Evolutionary conservation across 2,888 invertebrate species (phyloP), one percentile per base, ranked within the genome.

Genomic region (Melanophora roralis): DNA sequence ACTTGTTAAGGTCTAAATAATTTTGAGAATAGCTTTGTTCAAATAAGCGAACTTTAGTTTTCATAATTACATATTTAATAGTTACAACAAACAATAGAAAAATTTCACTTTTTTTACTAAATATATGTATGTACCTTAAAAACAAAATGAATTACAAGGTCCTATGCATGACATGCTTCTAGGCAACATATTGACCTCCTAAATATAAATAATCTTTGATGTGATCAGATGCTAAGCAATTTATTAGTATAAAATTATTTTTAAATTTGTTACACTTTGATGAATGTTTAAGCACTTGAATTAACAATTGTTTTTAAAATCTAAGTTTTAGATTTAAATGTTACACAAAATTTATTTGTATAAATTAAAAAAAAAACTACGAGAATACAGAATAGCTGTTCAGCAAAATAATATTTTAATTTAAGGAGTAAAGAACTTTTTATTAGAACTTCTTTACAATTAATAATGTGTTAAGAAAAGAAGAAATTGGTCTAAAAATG

Each of bases 1-100:
- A 7, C 49, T 72, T 78, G 81, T 81, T 82, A 72, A 51, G 78
- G 71, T 82, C 76, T 82, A 62, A 74, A 78, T 81, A 72, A 74
- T 74, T 75, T 81, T 62, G 78, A 76, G 78, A 78, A 78, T 68
- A 72, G 23, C 55, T 69, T 78, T 45, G 19, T 21, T n/a, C n/a
- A 59, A 32, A 68, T 57, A 62, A 55, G 51, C 21, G 43, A 14
- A 40, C n/a, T 34, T 32, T 34, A 11, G 12, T 72, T 32, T 73
- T 68, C 38, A 73, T 73, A 76, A 64, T 75, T n/a, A n/a, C n/a
- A n/a, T 40, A 79, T 75, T 76, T 62, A 75, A 72, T 72, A 71
- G 57, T 68, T 49, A 57, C 27, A 49, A 43, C n/a, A 62, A 79
- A 72, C 51, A 73, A 76, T 64, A 57, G 45, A 62, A 65, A n/a